Evolutionary conservation across 2,113 vertebrate species (phyloP), one percentile per base, ranked within the genome.

Genomic region (Mirza zaza): DNA sequence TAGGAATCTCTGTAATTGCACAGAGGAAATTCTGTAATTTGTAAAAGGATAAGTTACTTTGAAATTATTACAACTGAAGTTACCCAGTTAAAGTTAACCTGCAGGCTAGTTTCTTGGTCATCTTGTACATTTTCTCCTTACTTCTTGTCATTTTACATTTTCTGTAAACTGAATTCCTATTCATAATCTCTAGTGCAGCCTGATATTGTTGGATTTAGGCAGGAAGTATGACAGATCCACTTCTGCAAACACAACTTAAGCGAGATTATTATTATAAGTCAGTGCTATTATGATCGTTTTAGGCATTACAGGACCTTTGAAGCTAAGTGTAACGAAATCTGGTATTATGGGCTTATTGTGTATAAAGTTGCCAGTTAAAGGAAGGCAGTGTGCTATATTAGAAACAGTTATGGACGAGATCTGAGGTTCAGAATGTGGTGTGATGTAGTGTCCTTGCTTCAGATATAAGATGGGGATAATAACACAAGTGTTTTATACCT

Each of bases 161-260:
- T 80, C 17, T 90, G 34, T 81, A 36, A 70, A 73, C 34, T 48
- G 6, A 68, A 0, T 71, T 52, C 34, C 39, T 91, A 23, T 27
- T 83, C 45, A 27, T 81, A n/a, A 39, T 90, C 80, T 59, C 27
- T 80, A 0, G 34, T 57, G 50, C 42, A 83, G 25, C n/a, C 50
- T 34, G 34, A 15, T 23, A 25, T 18, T 82, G n/a, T 91, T 71
- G 73, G 25, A 65, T 6, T 80, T 77, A 84, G 68, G 52, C 71
- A 42, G 91, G 65, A 82, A 94, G 34, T 75, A 27, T 75, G 50
- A 42, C 10, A 23, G 36, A 14, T 45, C 39, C 42, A 42, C 73
- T 83, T 96, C 59, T 80, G 50, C 50, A 88, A 83, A 79, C 52
- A 79, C 52, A 32, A 25, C 87, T 59, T 91, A 73, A 93, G 73